phyloP scores from a whole-genome alignment of 2,888 invertebrate genomes.

The Zygothrica quintamaculata region DNA sequence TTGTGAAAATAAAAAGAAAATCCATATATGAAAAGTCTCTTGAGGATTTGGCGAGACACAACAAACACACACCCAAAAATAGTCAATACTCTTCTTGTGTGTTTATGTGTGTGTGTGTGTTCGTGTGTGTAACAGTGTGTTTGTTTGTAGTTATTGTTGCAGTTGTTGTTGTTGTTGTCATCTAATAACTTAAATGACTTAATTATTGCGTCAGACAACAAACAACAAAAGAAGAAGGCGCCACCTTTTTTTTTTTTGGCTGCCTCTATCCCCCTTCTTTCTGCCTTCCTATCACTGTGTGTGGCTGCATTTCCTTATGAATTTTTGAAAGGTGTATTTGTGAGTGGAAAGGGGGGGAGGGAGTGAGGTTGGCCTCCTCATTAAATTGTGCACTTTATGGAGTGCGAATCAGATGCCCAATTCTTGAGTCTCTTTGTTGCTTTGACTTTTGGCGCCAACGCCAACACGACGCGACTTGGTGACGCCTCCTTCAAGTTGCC shows the following conservation, averaged over 20 bases:
- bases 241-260: conserved; percentile 49
- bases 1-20: conserved; percentile 28
- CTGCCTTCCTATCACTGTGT: conserved; percentile 8
- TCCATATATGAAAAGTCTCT: conserved; percentile 38
- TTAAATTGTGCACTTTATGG: conserved; percentile 74
- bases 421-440: conserved; percentile 4
- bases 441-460: conserved; percentile 66
- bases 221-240: conserved; percentile 56
- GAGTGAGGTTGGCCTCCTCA: conserved; percentile 16
- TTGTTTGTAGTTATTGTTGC: conserved; percentile 29
- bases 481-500: conserved; percentile 49
- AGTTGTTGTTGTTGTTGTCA: conserved; percentile 64
- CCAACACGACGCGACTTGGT: conserved; percentile 56
- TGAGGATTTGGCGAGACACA: conserved; percentile 70
- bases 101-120: conserved; percentile 31
- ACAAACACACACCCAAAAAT: conserved; percentile 53
- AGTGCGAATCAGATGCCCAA: conserved; percentile 69
- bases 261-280: conserved; percentile 23
- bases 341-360: conserved; percentile 4
- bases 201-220: conserved; percentile 82
- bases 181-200: conserved; percentile 80
- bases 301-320: conserved; percentile 62
- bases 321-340: conserved; percentile 4
- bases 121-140: conserved; percentile 38
- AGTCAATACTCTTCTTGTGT: conserved; percentile 54